Conservation (phyloP, 2,113 vertebrate species). For the Notothenia coriiceps region DNA sequence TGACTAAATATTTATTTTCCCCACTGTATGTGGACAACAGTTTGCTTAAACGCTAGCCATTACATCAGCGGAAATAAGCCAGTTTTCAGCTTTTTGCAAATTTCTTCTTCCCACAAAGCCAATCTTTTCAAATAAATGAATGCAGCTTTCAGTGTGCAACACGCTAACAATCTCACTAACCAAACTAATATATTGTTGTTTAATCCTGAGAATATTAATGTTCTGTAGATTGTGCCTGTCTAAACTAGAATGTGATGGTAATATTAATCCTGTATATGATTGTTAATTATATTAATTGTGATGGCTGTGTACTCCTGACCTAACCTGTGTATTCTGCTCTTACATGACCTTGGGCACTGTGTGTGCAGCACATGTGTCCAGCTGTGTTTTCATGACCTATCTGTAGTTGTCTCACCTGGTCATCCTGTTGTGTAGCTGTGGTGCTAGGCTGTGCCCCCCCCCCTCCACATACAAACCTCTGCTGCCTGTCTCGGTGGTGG, state of each 20-base stretch:
- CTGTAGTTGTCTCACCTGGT: constrained; percentile 39
- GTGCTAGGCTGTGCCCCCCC: constrained; percentile 51
- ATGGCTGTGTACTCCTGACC: constrained; percentile 55
- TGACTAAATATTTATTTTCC: no score
- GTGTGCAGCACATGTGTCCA: constrained; percentile 7
- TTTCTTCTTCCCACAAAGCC: neutral
- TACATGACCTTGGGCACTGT: constrained; percentile 44
- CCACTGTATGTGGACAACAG: neutral
- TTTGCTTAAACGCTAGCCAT: neutral
- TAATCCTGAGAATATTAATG: constrained; percentile 12
- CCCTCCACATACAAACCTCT: constrained; percentile 12
- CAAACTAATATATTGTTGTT: constrained; percentile 3
- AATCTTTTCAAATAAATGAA: neutral
- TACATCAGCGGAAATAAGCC: neutral
- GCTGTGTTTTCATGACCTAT: constrained; percentile 36
- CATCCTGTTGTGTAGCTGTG: constrained; percentile 45
- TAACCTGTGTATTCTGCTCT: constrained; percentile 77
- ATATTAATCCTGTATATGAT: constrained; percentile 27
- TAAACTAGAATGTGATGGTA: constrained; percentile 27
- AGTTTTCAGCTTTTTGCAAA: neutral
- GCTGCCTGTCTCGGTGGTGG: constrained; percentile 79
- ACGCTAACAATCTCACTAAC: constrained; percentile 51
- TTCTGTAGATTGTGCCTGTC: constrained; percentile 5
- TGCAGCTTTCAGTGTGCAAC: constrained; percentile 23
- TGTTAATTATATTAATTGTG: constrained; percentile 36